Evolutionary conservation across 2,113 vertebrate genomes (phyloP).

Genomic region (Nesogale talazaci): DNA sequence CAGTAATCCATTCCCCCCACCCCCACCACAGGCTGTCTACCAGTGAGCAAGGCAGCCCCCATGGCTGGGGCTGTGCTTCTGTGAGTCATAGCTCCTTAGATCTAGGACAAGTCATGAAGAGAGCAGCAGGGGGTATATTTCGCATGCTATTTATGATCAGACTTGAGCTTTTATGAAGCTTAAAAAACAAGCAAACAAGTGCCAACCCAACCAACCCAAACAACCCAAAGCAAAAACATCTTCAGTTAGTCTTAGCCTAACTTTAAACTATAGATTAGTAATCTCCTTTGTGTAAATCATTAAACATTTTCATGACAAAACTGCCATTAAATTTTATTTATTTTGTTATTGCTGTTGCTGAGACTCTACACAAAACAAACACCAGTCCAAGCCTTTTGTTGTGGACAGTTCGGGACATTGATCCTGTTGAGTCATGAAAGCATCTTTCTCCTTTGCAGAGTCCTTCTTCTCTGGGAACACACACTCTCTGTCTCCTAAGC

Average conservation of each 20-base stretch:
- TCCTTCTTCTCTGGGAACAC: too few species aligned
- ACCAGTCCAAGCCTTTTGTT: too few species aligned
- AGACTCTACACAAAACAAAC: too few species aligned
- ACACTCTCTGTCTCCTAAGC: too few species aligned
- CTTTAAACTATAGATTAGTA: background rate
- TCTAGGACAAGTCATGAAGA: background rate
- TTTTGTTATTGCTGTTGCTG: too few species aligned
- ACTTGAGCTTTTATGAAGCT: background rate
- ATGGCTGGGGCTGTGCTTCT: fast-evolving
- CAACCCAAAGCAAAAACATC: background rate
- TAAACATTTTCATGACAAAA: too few species aligned
- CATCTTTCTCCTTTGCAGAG: too few species aligned
- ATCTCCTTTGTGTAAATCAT: background rate
- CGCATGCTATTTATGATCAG: background rate
- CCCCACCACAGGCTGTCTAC: background rate
- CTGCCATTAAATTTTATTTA: too few species aligned
- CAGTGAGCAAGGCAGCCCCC: fast-evolving
- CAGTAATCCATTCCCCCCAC: too few species aligned
- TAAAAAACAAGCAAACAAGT: background rate
- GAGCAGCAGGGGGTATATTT: fast-evolving
- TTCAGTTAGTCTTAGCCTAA: background rate
- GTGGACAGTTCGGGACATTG: too few species aligned
- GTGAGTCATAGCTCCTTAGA: fast-evolving
- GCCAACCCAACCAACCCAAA: background rate
- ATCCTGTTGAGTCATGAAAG: too few species aligned